Conservation (phyloP, 2,113 vertebrate genomes). For the Xiphophorus maculatus region DNA sequence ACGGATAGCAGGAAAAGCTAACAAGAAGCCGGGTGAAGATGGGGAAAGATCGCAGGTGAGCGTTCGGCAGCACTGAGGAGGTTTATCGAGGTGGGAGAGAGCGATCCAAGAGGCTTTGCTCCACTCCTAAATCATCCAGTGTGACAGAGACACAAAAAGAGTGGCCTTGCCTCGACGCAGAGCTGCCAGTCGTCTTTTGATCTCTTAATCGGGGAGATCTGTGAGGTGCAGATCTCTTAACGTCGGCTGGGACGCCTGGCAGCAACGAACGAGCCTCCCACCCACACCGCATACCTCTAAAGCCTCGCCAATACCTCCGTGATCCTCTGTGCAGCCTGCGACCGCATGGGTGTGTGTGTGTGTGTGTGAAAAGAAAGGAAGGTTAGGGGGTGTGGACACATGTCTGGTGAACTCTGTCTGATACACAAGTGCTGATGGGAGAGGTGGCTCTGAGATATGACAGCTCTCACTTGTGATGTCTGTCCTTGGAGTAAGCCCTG, state of each 20-base stretch:
- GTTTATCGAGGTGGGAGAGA: slow-evolving; percentile 36
- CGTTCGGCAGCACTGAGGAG: slow-evolving; percentile 16
- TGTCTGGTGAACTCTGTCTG: slow-evolving; percentile 49
- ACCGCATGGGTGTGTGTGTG: neutral
- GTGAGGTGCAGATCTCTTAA: slow-evolving; percentile 57
- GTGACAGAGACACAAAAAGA: slow-evolving; percentile 61
- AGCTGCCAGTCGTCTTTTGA: slow-evolving; percentile 64
- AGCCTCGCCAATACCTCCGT: slow-evolving; percentile 47
- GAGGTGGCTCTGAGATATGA: slow-evolving; percentile 66
- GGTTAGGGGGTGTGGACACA: slow-evolving; percentile 35
- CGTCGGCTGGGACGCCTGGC: slow-evolving; percentile 58
- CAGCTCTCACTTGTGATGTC: slow-evolving; percentile 63
- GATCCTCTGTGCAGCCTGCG: slow-evolving; percentile 47
- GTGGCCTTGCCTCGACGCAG: slow-evolving; percentile 31
- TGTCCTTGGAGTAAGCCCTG: slow-evolving; percentile 56
- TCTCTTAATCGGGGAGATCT: slow-evolving; percentile 73
- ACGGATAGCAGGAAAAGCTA: slow-evolving; percentile 22
- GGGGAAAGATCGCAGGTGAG: slow-evolving; percentile 16
- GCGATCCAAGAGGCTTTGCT: slow-evolving; percentile 55
- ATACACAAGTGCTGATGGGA: slow-evolving; percentile 52
- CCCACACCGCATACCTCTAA: slow-evolving; percentile 50
- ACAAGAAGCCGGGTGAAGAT: slow-evolving; percentile 27
- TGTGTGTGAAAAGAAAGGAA: neutral
- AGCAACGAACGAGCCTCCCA: slow-evolving; percentile 69
- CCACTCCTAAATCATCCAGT: slow-evolving; percentile 58